Evolutionary conservation across 2,888 invertebrate genomes (phyloP), one percentile per base, ranked within the genome.

Genomic region (Magallana nippona): DNA sequence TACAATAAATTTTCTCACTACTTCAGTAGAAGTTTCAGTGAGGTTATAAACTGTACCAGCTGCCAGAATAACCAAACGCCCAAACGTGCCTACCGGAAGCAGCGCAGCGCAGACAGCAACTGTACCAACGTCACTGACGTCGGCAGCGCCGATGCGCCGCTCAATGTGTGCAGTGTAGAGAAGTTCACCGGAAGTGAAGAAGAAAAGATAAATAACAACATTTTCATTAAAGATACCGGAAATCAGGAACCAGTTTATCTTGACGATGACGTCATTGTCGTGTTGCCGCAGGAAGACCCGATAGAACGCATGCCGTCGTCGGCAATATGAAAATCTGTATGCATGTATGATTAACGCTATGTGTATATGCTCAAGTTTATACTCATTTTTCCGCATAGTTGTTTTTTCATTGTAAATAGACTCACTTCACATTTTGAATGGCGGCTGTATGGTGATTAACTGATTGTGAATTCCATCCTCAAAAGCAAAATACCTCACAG

Each of bases 21-120:
- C 84, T 91, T 92, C 78, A 88, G 91, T 63, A 86, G 89, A 19
- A 90, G 90, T 32, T 92, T 91, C 81, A 92, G 92, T 84, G 91
- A 91, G 78, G 88, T 92, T n/a, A 90, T 92, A 17, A 92, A 92
- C 86, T 92, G 92, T 86, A 91, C 90, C 0, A 83, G 86, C 32
- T 92, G 91, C 82, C 83, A 81, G 56, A 71, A 85, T 8, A 57
- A 57, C 22, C n/a, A 57, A 17, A n/a, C 55, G 32, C 57, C 57
- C 19, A 56, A 80, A 27, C 19, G 80, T 58, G 19, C 22, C 10
- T 57, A 57, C 11, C 22, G 56, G 5, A 71, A 71, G 32, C 71
- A 71, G 71, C 71, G 71, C 32, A 71, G 71, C 27, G 27, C 71
- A 1, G 71, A 71, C 71, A 71, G 71, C 71, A 71, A 71, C 71